Evolutionary conservation across 2,888 invertebrate genomes (phyloP).

Genomic region (Stenchaetothrips biformis): DNA sequence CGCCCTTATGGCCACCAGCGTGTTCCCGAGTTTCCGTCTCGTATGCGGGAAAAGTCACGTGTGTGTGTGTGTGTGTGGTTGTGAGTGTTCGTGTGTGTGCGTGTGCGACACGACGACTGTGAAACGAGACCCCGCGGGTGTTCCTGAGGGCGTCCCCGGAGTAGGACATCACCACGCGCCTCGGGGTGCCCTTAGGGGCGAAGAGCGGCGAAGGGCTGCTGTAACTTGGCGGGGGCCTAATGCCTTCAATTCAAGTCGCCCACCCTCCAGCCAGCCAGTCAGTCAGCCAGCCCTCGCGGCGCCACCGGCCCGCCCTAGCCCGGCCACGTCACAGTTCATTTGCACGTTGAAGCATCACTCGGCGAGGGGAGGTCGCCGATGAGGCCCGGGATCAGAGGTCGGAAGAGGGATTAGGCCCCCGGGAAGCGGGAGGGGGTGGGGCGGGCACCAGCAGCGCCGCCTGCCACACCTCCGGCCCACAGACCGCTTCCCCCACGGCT

Average conservation of each 20-base stretch:
- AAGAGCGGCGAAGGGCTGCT: not conserved
- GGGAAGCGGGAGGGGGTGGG: not conserved
- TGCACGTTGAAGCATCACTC: conserved; percentile 15
- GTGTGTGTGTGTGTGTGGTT: no score
- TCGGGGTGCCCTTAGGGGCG: not conserved
- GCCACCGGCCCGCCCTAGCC: not conserved
- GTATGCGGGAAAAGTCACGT: not conserved
- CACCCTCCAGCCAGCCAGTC: not conserved
- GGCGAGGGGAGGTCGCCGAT: not conserved
- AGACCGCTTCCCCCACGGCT: not conserved
- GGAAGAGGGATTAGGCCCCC: not conserved
- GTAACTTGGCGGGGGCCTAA: not conserved
- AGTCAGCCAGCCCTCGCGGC: not conserved
- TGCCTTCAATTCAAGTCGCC: not conserved
- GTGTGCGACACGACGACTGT: not conserved
- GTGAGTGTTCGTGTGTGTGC: not conserved
- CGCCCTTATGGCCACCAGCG: not conserved
- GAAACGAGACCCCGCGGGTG: not conserved
- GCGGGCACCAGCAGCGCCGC: not conserved
- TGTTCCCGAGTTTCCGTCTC: no score
- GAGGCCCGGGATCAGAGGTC: not conserved
- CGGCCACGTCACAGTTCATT: conserved; percentile 16
- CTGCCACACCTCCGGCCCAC: not conserved
- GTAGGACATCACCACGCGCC: not conserved
- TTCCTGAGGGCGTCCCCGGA: not conserved